Evolutionary conservation across 2,113 vertebrate species (phyloP), one percentile per base, ranked within the genome.

Genomic region (Microcebus tavaratra): DNA sequence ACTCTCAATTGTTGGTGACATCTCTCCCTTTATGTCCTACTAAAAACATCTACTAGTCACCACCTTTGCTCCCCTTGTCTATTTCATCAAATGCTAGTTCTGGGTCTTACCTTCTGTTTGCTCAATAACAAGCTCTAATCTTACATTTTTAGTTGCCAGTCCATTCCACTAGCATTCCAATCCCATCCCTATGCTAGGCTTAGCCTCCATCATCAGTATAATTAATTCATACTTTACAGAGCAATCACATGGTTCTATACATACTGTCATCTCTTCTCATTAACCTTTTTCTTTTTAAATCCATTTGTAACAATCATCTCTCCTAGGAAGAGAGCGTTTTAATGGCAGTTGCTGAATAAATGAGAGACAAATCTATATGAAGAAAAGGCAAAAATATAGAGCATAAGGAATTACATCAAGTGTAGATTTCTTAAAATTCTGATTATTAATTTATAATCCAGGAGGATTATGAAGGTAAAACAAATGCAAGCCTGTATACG

Each of bases 261-360:
- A 27, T 42, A 76, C 53, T 88, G 48, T 91, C 82, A 68, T 79
- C 57, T 95, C 55, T 84, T 80, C 70, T 93, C 76, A 95, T 68
- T 84, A 88, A 63, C 59, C 67, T 61, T 86, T 83, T 83, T 36
- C 75, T 95, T 91, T 97, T 57, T 17, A 73, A 95, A 83, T 65
- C 53, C 53, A 91, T 88, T 94, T 67, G 53, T 86, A 87, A 86
- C 23, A 88, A 34, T 94, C 15, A 78, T 72, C 73, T 94, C 70
- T 76, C 61, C 50, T 53, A 83, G 63, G 45, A 92, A 90, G 65
- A 87, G 84, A 45, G 34, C 36, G 65, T 90, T 63, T 68, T 65
- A 89, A 79, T 14, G 13, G 15, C n/a, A 92, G 21, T 68, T 48
- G n/a, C 45, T 82, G 45, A 94, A 86, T 18, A 57, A 34, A 83